A percentile compares a stretch with the other conserved stretches of the same genome.
Conservation (phyloP, 2,888 invertebrate genomes). For the Synanthedon andrenaeformis region DNA sequence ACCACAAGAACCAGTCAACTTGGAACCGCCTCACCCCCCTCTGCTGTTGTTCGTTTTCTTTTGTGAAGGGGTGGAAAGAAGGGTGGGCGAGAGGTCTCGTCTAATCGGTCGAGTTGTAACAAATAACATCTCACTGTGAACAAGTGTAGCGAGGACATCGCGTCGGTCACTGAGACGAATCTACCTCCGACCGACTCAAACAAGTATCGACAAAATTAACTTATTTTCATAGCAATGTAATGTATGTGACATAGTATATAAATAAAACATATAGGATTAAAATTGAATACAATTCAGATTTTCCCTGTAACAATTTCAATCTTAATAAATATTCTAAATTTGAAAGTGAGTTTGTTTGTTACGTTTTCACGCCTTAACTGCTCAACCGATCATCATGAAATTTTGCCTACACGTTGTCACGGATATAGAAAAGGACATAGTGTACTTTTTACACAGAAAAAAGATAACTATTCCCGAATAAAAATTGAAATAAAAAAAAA, state of each 20-base stretch:
- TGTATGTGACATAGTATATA: not conserved
- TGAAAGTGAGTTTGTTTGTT: too few relatives aligned
- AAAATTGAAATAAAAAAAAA: too few relatives aligned
- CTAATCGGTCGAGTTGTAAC: slow-evolving; percentile 18
- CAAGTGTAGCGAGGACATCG: slow-evolving; percentile 36
- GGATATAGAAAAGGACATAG: too few relatives aligned
- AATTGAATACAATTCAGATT: not conserved
- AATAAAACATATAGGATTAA: not conserved
- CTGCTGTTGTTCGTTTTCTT: not conserved
- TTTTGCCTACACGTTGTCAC: too few relatives aligned
- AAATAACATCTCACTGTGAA: slow-evolving; percentile 35
- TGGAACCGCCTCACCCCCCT: slow-evolving; percentile 12
- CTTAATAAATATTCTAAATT: too few relatives aligned
- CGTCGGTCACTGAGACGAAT: slow-evolving; percentile 40
- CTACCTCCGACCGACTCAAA: slow-evolving; percentile 33
- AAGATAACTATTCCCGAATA: too few relatives aligned
- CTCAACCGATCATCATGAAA: too few relatives aligned
- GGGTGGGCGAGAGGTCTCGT: slow-evolving; percentile 8
- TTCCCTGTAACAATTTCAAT: not conserved
- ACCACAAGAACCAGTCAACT: slow-evolving; percentile 12
- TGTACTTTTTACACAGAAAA: too few relatives aligned
- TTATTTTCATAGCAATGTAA: slow-evolving; percentile 6
- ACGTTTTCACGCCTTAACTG: too few relatives aligned
- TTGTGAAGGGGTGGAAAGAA: not conserved
- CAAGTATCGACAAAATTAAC: slow-evolving; percentile 10